Evolutionary conservation across 2,888 invertebrate genomes (phyloP), one percentile per base, ranked within the genome.

Genomic region (Drosophila planitibia): DNA sequence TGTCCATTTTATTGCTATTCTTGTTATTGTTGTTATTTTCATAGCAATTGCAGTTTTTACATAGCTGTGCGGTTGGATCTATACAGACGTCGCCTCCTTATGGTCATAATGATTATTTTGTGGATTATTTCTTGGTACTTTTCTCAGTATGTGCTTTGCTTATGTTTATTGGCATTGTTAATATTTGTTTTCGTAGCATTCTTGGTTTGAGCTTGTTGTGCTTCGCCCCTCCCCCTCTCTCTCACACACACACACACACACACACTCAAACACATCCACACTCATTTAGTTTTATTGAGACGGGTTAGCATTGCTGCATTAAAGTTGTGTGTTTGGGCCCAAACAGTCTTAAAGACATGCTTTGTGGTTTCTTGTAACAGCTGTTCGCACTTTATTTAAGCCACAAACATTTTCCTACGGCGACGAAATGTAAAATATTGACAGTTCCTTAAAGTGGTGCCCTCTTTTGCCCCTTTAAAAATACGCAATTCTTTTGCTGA

Each of bases 101-200:
- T 79, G 79, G 74, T 70, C 77, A 82, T 85, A 82, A 89, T 89
- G 90, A 89, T 89, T 85, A 89, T 85, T 89, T 84, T 73, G 79
- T 84, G 89, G 84, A 85, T 85, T 85, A 89, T 89, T 76, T 64
- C 73, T 68, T 53, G 70, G 76, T 67, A 60, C 70, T 74, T 68
- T 70, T 53, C 74, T 63, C 47, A 58, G 74, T 60, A 69, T 77
- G 71, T 79, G 63, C 69, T 65, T 81, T 77, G 58, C 81, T 81
- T 76, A 75, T 81, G 81, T 81, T 85, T 89, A 89, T 89, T 85
- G 89, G 89, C 76, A 73, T 84, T 89, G 89, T 84, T 89, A 86
- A 83, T 85, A 89, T 85, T 89, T 85, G 84, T 84, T 79, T 74
- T 53, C 75, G 70, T 69, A 55, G 65, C 75, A 75, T 89, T 83